Conservation (phyloP, 2,888 invertebrate genomes). For the Caenorhabditis angaria region DNA sequence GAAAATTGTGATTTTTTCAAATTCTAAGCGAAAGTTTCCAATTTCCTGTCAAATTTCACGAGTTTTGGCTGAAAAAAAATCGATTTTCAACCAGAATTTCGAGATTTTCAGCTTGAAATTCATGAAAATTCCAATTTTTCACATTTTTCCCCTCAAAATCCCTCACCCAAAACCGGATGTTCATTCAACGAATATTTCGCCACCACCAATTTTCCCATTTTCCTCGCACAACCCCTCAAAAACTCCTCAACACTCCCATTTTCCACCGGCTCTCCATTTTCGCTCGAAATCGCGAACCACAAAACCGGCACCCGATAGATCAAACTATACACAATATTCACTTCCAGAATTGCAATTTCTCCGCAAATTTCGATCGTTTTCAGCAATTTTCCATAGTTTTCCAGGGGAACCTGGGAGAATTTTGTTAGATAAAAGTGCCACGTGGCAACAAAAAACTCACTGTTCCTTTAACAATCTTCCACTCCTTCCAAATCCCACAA, state of each 20-base stretch:
- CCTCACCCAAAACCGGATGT: constrained; percentile 24
- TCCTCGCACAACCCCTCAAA: constrained; percentile 10
- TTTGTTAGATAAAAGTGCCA: no score
- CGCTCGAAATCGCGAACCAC: constrained; percentile 63
- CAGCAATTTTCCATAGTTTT: not conserved
- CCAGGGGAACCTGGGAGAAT: not conserved
- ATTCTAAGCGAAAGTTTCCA: no score
- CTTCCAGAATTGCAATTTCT: not conserved
- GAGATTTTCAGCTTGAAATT: no score
- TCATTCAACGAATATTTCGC: constrained; percentile 25
- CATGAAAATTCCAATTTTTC: no score
- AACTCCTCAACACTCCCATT: constrained; percentile 21
- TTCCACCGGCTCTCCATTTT: no score
- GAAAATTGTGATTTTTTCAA: no score
- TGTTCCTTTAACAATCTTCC: not conserved
- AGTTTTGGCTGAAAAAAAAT: not conserved
- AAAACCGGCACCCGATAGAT: constrained; percentile 59
- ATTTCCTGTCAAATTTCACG: not conserved
- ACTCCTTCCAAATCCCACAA: not conserved
- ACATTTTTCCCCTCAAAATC: not conserved
- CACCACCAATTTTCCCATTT: constrained; percentile 5
- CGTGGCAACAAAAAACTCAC: not conserved
- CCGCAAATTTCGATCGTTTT: not conserved
- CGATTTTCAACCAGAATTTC: no score
- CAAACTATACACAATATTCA: constrained; percentile 54